Evolutionary conservation across 2,797 vertebrate genomes (phyloP).

Genomic region (Acrossocheilus wenchowensis): DNA sequence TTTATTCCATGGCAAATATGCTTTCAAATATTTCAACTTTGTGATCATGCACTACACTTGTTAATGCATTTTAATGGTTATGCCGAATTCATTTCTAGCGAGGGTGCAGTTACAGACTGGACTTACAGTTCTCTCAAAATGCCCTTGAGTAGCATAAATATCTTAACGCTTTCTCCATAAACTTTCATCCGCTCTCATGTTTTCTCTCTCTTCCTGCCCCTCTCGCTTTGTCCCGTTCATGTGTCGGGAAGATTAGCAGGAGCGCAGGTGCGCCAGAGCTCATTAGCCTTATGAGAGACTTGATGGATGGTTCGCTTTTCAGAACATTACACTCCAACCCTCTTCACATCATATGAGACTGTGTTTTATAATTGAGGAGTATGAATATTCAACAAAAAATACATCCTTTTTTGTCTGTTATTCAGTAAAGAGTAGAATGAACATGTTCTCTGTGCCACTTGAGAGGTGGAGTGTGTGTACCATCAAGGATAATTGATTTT

Average conservation of each 20-base stretch:
- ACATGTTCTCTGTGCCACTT: conserved; percentile 16
- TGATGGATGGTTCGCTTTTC: conserved; percentile 42
- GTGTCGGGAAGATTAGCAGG: conserved; percentile 18
- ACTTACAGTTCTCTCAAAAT: background rate
- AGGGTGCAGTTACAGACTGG: background rate
- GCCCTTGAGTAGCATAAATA: conserved; percentile 19
- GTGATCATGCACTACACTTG: background rate
- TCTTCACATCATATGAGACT: conserved; percentile 36
- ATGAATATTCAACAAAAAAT: conserved; percentile 39
- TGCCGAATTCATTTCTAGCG: background rate
- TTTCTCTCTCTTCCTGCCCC: conserved; percentile 13
- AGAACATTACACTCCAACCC: conserved; percentile 13
- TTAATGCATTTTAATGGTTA: background rate
- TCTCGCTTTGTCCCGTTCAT: background rate
- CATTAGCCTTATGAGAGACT: conserved; percentile 47
- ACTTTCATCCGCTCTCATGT: conserved; percentile 32
- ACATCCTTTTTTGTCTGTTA: conserved; percentile 5
- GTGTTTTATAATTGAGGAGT: conserved; percentile 30
- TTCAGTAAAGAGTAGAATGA: conserved; percentile 18
- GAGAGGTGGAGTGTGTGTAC: background rate
- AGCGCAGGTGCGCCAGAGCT: conserved; percentile 42
- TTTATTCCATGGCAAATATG: background rate
- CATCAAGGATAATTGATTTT: background rate
- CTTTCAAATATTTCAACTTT: conserved; percentile 1
- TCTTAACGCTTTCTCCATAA: background rate